Evolutionary conservation across 1,140 invertebrate species (phyloP), one percentile per base, ranked within the genome.

Genomic region (Wiebesia pumilae): DNA sequence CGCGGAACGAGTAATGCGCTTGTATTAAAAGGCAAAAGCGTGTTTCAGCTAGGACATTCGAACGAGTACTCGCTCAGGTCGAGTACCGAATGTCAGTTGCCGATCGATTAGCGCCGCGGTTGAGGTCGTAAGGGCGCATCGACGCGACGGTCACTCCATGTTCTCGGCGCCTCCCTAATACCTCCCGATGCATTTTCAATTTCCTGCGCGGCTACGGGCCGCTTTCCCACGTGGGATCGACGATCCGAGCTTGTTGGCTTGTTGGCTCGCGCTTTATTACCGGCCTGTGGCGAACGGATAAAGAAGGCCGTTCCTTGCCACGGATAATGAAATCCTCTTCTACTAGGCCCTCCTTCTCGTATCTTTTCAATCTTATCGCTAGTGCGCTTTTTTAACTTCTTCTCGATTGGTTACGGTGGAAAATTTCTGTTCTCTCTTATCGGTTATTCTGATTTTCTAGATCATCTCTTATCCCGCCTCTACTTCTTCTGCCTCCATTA

Each of bases 101-200:
- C 51, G 9, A 16, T 2, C 10, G 2, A 16, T 16, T 16, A 54
- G 19, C 51, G 10, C 51, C 51, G 10, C 6, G 51, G 14, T 54
- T 2, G 51, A 54, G 19, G 43, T 47, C 14, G 43, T 14, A 47
- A 47, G 43, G 43, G 14, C 6, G 43, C 43, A 14, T 7, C 14
- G 43, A 47, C 14, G 7, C 51, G 51, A 27, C 3, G 24, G 58
- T 24, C 14, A 24, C 24, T 62, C 4, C 58, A 6, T 47, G 0
- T 4, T 14, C 47, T 40, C n/a, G 3, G 7, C 12, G 19, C 51
- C 24, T 1, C 14, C 33, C 35, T 12, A 3, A 1, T 14, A 1
- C 65, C 77, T 87, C 84, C 84, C 85, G 84, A 83, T 85, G 82
- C 35, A 71, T 82, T 85, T 81, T 86, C 85, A 69, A 81, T 73